Percentiles rank a stretch among this genome's conserved stretches.
phyloP scores from a whole-genome alignment of 2,888 invertebrate species.

The Megamerina dolium region DNA sequence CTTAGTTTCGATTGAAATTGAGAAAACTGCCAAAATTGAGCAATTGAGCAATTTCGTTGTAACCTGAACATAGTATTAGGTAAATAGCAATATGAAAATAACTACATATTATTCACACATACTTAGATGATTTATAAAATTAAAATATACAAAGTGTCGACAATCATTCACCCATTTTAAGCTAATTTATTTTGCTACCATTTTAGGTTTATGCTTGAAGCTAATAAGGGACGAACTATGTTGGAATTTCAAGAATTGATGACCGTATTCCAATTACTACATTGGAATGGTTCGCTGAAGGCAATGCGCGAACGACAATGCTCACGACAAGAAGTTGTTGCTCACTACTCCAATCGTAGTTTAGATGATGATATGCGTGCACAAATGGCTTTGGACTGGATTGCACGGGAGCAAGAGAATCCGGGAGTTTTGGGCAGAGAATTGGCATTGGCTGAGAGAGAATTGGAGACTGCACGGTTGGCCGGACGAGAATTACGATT shows the following conservation, averaged over 20 bases:
- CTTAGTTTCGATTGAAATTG: no score
- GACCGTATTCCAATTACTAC: constrained; percentile 94
- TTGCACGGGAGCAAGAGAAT: constrained; percentile 71
- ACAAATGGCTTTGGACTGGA: constrained; percentile 95
- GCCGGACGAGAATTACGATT: constrained; percentile 87
- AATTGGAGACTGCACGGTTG: constrained; percentile 76
- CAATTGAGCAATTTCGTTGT: no score
- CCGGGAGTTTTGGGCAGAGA: constrained; percentile 73
- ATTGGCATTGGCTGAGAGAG: constrained; percentile 76
- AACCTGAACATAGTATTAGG: no score
- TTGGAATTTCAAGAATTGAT: constrained; percentile 93
- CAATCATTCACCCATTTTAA: no score
- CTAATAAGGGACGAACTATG: constrained; percentile 89
- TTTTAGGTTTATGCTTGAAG: constrained; percentile 64
- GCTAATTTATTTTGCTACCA: no score
- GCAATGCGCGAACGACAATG: constrained; percentile 94
- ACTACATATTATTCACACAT: no score
- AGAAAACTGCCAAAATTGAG: no score
- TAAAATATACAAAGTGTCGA: no score
- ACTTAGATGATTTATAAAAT: no score
- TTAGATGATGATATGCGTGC: constrained; percentile 93
- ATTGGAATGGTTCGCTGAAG: constrained; percentile 94
- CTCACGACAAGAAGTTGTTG: constrained; percentile 86
- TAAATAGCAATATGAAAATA: no score
- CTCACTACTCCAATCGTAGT: constrained; percentile 87